Conservation (phyloP, 2,888 invertebrate genomes). For the Aspidiotus rigidus region DNA sequence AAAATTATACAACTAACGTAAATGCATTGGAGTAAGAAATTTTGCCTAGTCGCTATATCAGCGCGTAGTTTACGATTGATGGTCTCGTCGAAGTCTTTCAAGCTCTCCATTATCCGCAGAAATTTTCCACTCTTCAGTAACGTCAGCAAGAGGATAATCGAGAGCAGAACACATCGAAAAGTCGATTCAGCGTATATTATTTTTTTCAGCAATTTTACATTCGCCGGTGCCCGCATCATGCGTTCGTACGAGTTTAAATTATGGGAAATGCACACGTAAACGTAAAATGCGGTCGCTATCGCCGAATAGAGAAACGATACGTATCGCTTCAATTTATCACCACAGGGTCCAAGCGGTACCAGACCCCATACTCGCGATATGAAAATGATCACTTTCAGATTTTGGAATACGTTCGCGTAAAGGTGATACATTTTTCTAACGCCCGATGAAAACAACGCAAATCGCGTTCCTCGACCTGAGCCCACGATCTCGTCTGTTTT, state of each 20-base stretch:
- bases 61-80: slow-evolving; percentile 21
- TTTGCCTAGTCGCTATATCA: slow-evolving; percentile 9
- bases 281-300: slow-evolving; percentile 10
- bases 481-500: no score
- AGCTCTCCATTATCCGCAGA: slow-evolving; percentile 13
- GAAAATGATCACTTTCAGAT: slow-evolving; percentile 17
- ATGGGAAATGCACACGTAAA: slow-evolving; percentile 24
- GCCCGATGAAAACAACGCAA: no score
- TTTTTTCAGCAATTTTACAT: slow-evolving; percentile 22
- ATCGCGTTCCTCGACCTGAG: no score
- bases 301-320: slow-evolving; percentile 18
- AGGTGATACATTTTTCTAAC: background rate
- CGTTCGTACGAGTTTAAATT: slow-evolving; percentile 18
- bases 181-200: slow-evolving; percentile 27
- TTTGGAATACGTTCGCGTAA: slow-evolving; percentile 12
- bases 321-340: slow-evolving; percentile 11
- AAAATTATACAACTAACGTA: slow-evolving; percentile 21
- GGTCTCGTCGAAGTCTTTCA: slow-evolving; percentile 18
- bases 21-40: slow-evolving; percentile 7
- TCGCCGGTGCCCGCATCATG: slow-evolving; percentile 8
- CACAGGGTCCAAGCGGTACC: slow-evolving; percentile 12
- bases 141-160: slow-evolving; percentile 13
- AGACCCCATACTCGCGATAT: slow-evolving; percentile 28
- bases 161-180: slow-evolving; percentile 13
- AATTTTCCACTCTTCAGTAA: slow-evolving; percentile 23